Evolutionary conservation across 2,888 invertebrate genomes (phyloP).

Genomic region (Psococerastis gibbosa): DNA sequence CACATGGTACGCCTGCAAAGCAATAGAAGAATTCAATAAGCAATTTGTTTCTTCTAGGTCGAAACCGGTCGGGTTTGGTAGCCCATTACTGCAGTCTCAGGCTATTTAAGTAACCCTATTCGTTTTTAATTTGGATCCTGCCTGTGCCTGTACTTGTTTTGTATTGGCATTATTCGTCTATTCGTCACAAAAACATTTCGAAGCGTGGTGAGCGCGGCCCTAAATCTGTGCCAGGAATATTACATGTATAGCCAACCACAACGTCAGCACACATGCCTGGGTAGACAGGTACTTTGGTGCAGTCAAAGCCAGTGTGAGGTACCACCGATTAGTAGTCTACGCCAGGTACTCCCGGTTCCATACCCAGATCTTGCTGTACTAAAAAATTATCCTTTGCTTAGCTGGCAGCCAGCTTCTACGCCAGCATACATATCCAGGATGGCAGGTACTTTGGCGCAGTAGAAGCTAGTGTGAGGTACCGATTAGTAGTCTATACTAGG

Average conservation of each 20-base stretch:
- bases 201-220: too few relatives aligned
- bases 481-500: constrained; percentile 62
- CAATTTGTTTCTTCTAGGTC: too few relatives aligned
- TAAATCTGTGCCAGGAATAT: too few relatives aligned
- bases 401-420: constrained; percentile 73
- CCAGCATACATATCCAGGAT: constrained; percentile 83
- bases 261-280: constrained; percentile 86
- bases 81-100: too few relatives aligned
- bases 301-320: constrained; percentile 62
- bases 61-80: too few relatives aligned
- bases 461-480: constrained; percentile 61
- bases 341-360: constrained; percentile 61
- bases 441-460: constrained; percentile 57
- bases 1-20: constrained; percentile 57
- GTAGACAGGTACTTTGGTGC: constrained; percentile 53
- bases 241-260: constrained; percentile 71
- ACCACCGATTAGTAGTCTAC: constrained; percentile 62
- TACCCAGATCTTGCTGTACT: constrained; percentile 54
- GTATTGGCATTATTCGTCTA: too few relatives aligned
- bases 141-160: too few relatives aligned
- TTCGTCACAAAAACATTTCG: too few relatives aligned
- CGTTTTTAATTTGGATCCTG: too few relatives aligned
- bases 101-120: too few relatives aligned
- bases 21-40: constrained; percentile 12
- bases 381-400: constrained; percentile 40